These are phyloP conservation scores for Morpho deidamia DNA, from an alignment of 2,888 invertebrate genomes.

Conservation along the genomic window DNA sequence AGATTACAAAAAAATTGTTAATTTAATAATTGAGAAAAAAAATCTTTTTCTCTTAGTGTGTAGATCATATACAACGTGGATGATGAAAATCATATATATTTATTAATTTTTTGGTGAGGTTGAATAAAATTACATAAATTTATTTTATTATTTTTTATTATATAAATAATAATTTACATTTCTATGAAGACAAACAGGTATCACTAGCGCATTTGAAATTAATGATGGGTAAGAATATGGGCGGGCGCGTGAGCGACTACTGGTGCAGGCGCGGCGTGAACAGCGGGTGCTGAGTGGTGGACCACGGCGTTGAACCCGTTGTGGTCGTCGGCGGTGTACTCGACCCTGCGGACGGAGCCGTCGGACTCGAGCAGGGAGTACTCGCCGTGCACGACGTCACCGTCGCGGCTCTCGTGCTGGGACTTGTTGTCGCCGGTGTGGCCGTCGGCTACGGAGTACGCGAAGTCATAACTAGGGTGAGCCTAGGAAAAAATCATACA, in stretches of 20 bases:
- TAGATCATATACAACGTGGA: too few species aligned
- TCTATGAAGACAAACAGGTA: too few species aligned
- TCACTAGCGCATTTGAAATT: neutral
- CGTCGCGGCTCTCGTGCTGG: constrained; percentile 74
- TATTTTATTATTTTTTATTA: too few species aligned
- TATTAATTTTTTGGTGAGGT: too few species aligned
- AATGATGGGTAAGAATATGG: constrained; percentile 21
- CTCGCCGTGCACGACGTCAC: constrained; percentile 76
- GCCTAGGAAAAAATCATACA: constrained; percentile 37
- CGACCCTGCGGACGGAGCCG: constrained; percentile 66
- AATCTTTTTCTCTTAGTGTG: too few species aligned
- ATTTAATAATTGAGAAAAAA: too few species aligned
- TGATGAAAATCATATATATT: too few species aligned
- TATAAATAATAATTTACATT: too few species aligned
- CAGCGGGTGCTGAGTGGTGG: constrained; percentile 27
- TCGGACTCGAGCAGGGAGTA: constrained; percentile 61
- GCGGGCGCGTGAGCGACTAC: constrained; percentile 14
- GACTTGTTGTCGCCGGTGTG: constrained; percentile 78
- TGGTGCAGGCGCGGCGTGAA: constrained; percentile 28
- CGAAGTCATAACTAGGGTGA: constrained; percentile 73
- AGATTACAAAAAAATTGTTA: too few species aligned
- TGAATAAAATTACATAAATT: too few species aligned
- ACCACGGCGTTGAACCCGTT: constrained; percentile 44
- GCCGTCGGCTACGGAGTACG: constrained; percentile 73
- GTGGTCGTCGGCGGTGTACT: constrained; percentile 66